Evolutionary conservation across 2,113 vertebrate genomes (phyloP).

Genomic region (Nanorana parkeri): DNA sequence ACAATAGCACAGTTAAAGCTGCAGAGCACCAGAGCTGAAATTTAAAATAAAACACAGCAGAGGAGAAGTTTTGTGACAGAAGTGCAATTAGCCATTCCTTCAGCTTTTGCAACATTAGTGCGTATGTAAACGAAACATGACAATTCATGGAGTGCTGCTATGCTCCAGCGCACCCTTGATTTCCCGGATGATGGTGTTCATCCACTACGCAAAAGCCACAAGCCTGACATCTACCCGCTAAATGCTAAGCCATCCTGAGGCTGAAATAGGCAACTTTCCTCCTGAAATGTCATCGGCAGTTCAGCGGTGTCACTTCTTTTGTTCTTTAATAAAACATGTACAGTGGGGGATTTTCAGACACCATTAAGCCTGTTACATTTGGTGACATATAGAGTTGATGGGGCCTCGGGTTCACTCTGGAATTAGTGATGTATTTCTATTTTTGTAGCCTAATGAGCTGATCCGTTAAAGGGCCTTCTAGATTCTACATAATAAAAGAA

Average conservation of each 20-base stretch:
- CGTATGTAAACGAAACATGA: slow-evolving; percentile 61
- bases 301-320: not conserved
- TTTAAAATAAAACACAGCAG: slow-evolving; percentile 50
- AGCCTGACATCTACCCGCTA: slow-evolving; percentile 26
- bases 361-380: no score
- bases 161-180: slow-evolving; percentile 68
- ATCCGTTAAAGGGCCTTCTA: no score
- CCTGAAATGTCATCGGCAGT: not conserved
- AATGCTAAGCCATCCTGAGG: not conserved
- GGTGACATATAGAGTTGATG: no score
- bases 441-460: no score
- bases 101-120: slow-evolving; percentile 54
- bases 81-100: slow-evolving; percentile 61
- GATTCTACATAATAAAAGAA: no score
- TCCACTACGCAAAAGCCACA: slow-evolving; percentile 55
- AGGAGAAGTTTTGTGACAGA: slow-evolving; percentile 59
- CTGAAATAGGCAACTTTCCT: not conserved
- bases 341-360: no score
- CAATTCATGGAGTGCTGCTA: slow-evolving; percentile 55
- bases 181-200: slow-evolving; percentile 68
- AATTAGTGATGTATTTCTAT: no score
- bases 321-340: not conserved
- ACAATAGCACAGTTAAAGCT: slow-evolving; percentile 38
- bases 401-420: no score
- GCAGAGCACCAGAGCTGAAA: slow-evolving; percentile 8